Evolutionary conservation across 2,113 vertebrate genomes (phyloP).

Genomic region (Vimba vimba): DNA sequence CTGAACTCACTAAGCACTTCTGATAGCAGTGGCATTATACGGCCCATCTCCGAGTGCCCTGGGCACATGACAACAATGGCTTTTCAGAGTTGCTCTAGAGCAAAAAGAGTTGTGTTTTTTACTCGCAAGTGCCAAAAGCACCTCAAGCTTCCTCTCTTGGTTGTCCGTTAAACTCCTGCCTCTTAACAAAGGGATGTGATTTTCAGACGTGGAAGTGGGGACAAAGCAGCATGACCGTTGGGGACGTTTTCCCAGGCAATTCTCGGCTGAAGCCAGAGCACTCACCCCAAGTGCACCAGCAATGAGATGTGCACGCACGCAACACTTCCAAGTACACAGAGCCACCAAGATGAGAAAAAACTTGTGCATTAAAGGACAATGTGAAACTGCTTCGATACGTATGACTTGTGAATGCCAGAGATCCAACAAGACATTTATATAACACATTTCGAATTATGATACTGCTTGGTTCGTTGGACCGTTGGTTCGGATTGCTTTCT

Average conservation of each 20-base stretch:
- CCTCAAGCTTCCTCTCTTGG: conserved; percentile 48
- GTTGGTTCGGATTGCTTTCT: no score
- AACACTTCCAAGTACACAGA: not conserved
- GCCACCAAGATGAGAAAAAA: not conserved
- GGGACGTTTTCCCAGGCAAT: not conserved
- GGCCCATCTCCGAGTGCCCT: conserved; percentile 52
- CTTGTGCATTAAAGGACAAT: not conserved
- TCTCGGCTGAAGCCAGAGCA: not conserved
- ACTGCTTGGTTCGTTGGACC: no score
- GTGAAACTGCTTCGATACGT: not conserved
- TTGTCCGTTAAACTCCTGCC: not conserved
- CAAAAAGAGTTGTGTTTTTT: not conserved
- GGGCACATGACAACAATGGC: conserved; percentile 46
- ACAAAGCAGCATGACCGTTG: not conserved
- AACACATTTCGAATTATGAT: no score
- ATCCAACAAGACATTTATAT: no score
- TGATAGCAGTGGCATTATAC: not conserved
- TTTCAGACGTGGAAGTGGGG: conserved; percentile 8
- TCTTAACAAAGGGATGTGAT: conserved; percentile 36
- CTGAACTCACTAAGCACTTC: not conserved
- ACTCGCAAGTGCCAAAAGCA: not conserved
- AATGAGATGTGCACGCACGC: not conserved
- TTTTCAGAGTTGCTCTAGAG: conserved; percentile 49
- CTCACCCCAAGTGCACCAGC: not conserved
- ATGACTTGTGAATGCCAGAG: not conserved